Evolutionary conservation across 2,797 vertebrate species (phyloP).

Genomic region (Acrossocheilus wenchowensis): DNA sequence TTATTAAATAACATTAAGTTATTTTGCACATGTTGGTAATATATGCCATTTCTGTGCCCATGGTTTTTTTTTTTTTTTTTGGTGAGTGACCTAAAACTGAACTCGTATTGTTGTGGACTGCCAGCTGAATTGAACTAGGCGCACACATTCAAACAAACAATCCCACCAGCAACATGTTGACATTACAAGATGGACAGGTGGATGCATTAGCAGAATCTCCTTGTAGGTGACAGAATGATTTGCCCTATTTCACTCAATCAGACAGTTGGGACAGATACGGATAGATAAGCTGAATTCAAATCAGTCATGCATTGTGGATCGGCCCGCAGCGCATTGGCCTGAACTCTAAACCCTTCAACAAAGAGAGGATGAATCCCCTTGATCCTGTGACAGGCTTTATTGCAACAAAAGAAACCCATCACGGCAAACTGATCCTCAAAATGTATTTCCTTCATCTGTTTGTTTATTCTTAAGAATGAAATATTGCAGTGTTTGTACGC

Average conservation of each 20-base stretch:
- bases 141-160: conserved; percentile 50
- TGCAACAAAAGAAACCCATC: conserved; percentile 59
- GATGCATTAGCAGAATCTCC: conserved; percentile 74
- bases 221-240: conserved; percentile 72
- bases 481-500: conserved; percentile 2
- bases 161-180: conserved; percentile 67
- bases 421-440: background rate
- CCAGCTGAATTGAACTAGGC: background rate
- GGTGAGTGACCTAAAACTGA: conserved; percentile 5
- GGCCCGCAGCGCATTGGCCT: background rate
- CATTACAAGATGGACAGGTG: conserved; percentile 72
- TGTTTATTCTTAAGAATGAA: conserved; percentile 28
- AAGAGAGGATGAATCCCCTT: conserved; percentile 60
- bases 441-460: background rate
- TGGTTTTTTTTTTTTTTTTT: background rate
- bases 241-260: conserved; percentile 78
- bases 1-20: background rate
- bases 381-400: conserved; percentile 44
- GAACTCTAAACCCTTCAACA: conserved; percentile 34
- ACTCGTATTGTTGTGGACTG: background rate
- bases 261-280: conserved; percentile 57
- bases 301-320: conserved; percentile 34
- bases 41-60: background rate
- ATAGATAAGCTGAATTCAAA: conserved; percentile 38
- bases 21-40: background rate